Base-by-base conservation (phyloP, 2,113 vertebrate genomes). In the Falco punctatus region DNA sequence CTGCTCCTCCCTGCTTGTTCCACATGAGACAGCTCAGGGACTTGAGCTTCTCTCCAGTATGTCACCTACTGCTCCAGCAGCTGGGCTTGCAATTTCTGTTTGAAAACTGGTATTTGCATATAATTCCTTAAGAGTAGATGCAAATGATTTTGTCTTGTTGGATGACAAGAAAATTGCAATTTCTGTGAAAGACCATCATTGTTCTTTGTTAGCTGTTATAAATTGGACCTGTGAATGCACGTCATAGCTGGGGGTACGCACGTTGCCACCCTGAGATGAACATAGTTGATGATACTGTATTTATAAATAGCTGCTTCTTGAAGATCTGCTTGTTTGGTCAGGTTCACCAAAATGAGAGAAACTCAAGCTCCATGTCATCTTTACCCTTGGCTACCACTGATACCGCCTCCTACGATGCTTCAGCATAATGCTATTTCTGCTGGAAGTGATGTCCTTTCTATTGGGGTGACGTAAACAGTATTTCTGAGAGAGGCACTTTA, bases 341-440 rank as follows among this genome's bases (percentile, higher is more conserved):
- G 19, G 26, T 7, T 84, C 58, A 27, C 10, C 6, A n/a, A 51
- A 83, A 32, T 0, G 3, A 30, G 30, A 51, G 67, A 62, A 58
- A 38, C 26, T 58, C 57, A 4, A 57, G 49, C 35, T 67, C 28
- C 30, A 27, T n/a, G 38, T 48, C 44, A 14, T 48, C 65, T 48
- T 52, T 35, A 35, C 11, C 52, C 64, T 71, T 59, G 51, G 55
- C 51, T 32, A 11, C 65, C 42, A 11, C 64, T 33, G 28, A 7
- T 2, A 2, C 33, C 0, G 0, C 32, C 73, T 54, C 62, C 55
- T 10, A 8, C 3, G 0, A 6, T 35, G 46, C 69, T 54, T 70
- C 89, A 52, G 46, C 24, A 1, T 3, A 5, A 17, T 13, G 42
- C 10, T 8, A 3, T n/a, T 38, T 48, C 35, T 59, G 66, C 33